Evolutionary conservation across 2,888 invertebrate genomes (phyloP), one percentile per base, ranked within the genome.

Genomic region (Oxycera nigricornis): DNA sequence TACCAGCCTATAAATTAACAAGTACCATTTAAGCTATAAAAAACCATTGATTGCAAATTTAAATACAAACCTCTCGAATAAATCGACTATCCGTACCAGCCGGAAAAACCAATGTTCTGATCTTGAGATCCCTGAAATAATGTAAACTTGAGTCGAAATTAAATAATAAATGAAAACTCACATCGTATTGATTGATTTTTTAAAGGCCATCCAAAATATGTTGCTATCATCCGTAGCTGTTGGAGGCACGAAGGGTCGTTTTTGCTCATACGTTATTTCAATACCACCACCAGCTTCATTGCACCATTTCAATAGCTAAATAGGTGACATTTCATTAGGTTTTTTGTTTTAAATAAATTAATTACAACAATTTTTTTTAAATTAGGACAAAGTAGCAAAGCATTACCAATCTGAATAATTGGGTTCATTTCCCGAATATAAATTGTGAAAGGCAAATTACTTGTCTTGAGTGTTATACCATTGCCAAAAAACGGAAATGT

Each of bases 81-180:
- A 86, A 94, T 20, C 93, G 88, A 80, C 91, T 90, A 82, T 95
- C 94, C 0, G 94, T 94, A 11, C 91, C 92, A 7, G 92, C 94
- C 0, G 93, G 90, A 83, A 94, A 94, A 17, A 92, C 90, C 74
- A 89, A 86, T 0, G 82, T 80, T 55, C 84, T 82, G 0, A 88
- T 77, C 3, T 82, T 82, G 4, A 90, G 78, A 11, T 86, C 85
- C 26, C 88, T 88, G 82, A 26, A 80, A 80, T 20, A 4, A 30
- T 46, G 3, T 17, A 46, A 46, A 46, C 3, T 1, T 35, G 11
- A 6, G 9, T 39, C 39, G 55, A 31, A 7, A 55, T 17, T 11
- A 57, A 11, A 9, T 39, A 3, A 17, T 52, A 4, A 14, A 62
- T 73, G 9, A n/a, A 26, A 28, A 83, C 88, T 86, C 83, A 91